These are phyloP conservation scores for Temnothorax unifasciatus DNA, from an alignment of 2,888 invertebrate genomes.

Conservation along the genomic window DNA sequence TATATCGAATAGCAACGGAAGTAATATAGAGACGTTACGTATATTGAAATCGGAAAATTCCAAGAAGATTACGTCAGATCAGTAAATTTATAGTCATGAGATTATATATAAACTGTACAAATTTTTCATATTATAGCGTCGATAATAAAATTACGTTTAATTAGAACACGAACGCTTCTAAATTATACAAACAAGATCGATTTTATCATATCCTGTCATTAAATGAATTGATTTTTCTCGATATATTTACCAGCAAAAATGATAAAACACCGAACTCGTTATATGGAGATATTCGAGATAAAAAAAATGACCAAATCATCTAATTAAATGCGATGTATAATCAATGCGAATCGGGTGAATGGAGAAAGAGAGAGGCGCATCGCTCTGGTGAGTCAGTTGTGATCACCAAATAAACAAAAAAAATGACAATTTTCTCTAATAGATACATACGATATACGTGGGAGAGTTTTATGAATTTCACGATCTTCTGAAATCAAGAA, in stretches of 20 bases:
- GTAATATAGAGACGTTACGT: background rate
- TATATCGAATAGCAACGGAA: slow-evolving; percentile 10
- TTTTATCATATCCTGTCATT: background rate
- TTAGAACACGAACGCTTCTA: background rate
- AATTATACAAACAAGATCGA: background rate
- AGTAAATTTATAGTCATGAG: background rate
- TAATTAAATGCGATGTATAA: slow-evolving; percentile 8
- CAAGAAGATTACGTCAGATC: slow-evolving; percentile 15
- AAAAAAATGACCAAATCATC: background rate
- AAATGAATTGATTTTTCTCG: background rate
- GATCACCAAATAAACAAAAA: slow-evolving; percentile 23
- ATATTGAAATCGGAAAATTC: background rate
- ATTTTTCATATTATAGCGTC: background rate
- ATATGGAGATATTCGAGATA: background rate
- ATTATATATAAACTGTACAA: background rate
- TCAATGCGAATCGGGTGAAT: background rate
- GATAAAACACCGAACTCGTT: background rate
- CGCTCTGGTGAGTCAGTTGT: background rate
- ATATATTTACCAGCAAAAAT: background rate
- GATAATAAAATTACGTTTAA: slow-evolving; percentile 29
- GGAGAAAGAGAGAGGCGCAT: slow-evolving; percentile 12
- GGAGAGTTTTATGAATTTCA: background rate
- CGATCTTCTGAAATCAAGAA: background rate
- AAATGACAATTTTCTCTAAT: background rate
- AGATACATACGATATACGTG: background rate